Base-by-base conservation (phyloP, 2,113 vertebrate genomes). In the Nipponia nippon region DNA sequence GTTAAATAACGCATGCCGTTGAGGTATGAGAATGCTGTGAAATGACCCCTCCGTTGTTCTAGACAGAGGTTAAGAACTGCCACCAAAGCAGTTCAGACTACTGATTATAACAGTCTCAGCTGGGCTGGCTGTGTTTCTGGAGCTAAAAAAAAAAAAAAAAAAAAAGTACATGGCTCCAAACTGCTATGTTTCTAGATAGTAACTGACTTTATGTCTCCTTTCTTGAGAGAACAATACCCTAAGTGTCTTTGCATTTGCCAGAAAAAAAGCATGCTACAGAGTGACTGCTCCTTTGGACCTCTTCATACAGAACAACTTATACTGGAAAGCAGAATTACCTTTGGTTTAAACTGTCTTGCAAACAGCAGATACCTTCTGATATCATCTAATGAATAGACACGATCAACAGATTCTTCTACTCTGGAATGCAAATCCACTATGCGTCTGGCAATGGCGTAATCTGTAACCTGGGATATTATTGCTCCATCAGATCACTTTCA, bases 311-410 rank as follows among this genome's bases (percentile, higher is more conserved):
- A 92, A 21, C 22, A 83, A 56, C 26, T 63, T 63, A 8, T 1
- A 36, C 32, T 81, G 15, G 52, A 82, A 93, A 56, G 13, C 6
- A 52, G 66, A 58, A 46, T 98, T 98, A 99, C 99, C 99, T 99
- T 99, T 18, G 99, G 99, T 96, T 99, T 99, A 97, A 99, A 99
- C 96, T 99, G 99, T 42, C 99, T 98, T 30, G 99, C 99, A 83
- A 99, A 99, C 21, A 99, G 98, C 96, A 99, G 98, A 69, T 99
- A 99, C 93, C 99, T 98, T 59, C 99, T 98, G 93, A 99, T 99
- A 91, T 99, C 99, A 94, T 99, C 99, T 96, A 99, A 98, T 16
- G 98, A 98, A 96, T 99, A 99, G 23, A 99, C 97, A 22, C 99
- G 98, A 89, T 99, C 99, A 42, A 99, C 98, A 0, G 99, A 99